Conservation (phyloP, 2,888 invertebrate species). For the Meganola albula region DNA sequence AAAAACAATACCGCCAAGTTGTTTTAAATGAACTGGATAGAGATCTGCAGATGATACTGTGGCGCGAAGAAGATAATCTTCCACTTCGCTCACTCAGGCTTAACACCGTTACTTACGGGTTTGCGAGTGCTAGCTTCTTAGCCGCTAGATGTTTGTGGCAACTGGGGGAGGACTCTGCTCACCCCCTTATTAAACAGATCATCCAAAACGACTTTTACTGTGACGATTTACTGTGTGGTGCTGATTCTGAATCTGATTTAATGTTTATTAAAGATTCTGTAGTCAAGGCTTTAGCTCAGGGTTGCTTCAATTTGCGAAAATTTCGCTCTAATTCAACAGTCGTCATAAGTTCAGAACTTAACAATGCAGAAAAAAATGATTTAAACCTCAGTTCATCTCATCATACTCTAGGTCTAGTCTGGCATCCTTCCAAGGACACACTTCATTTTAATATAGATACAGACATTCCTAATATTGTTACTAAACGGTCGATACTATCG, state of each 20-base stretch:
- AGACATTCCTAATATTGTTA: too few species aligned
- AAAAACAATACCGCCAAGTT: conserved; percentile 5
- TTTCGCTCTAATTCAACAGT: conserved; percentile 7
- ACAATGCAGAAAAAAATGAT: conserved; percentile 7
- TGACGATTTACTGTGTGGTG: conserved; percentile 18
- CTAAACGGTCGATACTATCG: conserved; percentile 14
- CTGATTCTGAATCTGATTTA: conserved; percentile 2
- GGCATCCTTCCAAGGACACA: conserved; percentile 12
- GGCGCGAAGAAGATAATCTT: not conserved
- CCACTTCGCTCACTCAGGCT: not conserved
- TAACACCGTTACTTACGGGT: conserved; percentile 3
- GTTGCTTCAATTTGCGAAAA: conserved; percentile 19
- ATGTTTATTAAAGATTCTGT: not conserved
- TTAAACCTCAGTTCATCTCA: conserved; percentile 20
- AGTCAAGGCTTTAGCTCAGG: conserved; percentile 1
- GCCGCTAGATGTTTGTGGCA: conserved; percentile 18
- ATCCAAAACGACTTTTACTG: conserved; percentile 26
- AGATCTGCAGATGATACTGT: conserved; percentile 1
- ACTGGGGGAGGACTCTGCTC: conserved; percentile 21
- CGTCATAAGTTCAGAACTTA: conserved; percentile 1
- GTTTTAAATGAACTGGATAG: conserved; percentile 1
- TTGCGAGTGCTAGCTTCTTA: conserved; percentile 2
- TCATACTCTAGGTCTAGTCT: conserved; percentile 17
- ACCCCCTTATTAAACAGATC: conserved; percentile 18
- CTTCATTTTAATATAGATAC: conserved; percentile 19